Conservation (phyloP, 2,888 invertebrate genomes). For the Papilio elwesi region DNA sequence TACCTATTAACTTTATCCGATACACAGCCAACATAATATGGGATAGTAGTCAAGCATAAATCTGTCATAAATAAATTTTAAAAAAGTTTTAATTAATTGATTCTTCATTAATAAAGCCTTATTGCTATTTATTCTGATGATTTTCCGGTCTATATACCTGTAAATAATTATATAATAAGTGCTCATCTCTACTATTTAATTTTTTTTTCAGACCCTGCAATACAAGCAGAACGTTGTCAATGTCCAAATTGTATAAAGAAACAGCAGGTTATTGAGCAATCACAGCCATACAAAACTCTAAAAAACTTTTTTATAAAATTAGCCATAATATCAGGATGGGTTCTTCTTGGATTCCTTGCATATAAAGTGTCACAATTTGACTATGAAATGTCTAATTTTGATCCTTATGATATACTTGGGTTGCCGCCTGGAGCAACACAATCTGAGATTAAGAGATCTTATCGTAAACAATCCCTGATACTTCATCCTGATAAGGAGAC, state of each 20-base stretch:
- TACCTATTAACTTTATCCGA: neutral
- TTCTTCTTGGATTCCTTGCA: constrained; percentile 90
- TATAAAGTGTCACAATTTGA: constrained; percentile 98
- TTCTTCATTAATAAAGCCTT: too few relatives aligned
- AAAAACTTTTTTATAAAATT: constrained; percentile 92
- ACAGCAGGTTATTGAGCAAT: constrained; percentile 90
- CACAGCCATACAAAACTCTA: constrained; percentile 94
- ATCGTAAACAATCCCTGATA: constrained; percentile 95
- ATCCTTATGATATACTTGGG: constrained; percentile 98
- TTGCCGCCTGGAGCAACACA: constrained; percentile 94
- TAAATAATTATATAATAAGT: neutral
- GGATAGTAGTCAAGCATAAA: neutral
- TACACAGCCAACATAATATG: neutral
- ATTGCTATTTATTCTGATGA: too few relatives aligned
- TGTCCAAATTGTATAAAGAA: constrained; percentile 96
- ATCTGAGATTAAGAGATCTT: constrained; percentile 96
- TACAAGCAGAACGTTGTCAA: constrained; percentile 91
- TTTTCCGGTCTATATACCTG: too few relatives aligned
- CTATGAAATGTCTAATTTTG: constrained; percentile 99
- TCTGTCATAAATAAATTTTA: neutral
- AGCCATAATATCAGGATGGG: constrained; percentile 92
- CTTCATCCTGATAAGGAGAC: constrained; percentile 99
- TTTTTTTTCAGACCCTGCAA: constrained; percentile 87
- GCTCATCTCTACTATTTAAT: neutral
- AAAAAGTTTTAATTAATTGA: too few relatives aligned